phyloP scores from a whole-genome alignment of 2,113 vertebrate species.

The Catagonus wagneri region DNA sequence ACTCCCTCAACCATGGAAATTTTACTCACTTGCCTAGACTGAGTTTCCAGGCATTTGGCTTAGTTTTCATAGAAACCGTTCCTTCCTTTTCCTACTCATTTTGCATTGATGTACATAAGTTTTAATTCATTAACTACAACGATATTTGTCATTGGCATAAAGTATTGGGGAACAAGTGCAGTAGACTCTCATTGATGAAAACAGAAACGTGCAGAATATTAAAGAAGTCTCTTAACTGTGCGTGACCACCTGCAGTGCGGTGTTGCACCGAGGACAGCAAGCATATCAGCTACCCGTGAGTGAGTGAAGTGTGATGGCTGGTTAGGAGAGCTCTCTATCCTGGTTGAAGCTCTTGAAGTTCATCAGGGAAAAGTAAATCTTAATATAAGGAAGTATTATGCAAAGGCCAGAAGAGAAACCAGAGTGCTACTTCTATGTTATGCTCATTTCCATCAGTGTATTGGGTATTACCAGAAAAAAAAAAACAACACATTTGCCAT shows the following conservation, averaged over 20 bases:
- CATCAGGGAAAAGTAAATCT: neutral
- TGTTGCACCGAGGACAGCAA: neutral
- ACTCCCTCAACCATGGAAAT: neutral
- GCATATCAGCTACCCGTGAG: neutral
- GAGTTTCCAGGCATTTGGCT: neutral
- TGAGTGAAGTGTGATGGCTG: neutral
- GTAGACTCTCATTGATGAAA: neutral
- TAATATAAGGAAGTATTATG: neutral
- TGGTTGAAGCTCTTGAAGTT: neutral
- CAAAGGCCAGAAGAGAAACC: constrained; percentile 16
- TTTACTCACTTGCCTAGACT: neutral
- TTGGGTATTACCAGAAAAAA: neutral
- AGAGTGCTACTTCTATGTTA: neutral
- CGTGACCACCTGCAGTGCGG: neutral
- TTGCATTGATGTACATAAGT: neutral
- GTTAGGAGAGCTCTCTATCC: neutral
- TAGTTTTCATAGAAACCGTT: neutral
- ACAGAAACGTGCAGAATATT: neutral
- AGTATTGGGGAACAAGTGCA: neutral
- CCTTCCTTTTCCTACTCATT: neutral
- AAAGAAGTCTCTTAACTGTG: neutral
- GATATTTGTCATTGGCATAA: neutral
- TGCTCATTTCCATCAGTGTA: neutral
- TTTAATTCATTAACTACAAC: neutral
- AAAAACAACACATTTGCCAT: neutral